A percentile compares a stretch with the other conserved stretches of the same genome.
Conservation (phyloP, 2,888 invertebrate genomes). For the Loripinus fragilis region DNA sequence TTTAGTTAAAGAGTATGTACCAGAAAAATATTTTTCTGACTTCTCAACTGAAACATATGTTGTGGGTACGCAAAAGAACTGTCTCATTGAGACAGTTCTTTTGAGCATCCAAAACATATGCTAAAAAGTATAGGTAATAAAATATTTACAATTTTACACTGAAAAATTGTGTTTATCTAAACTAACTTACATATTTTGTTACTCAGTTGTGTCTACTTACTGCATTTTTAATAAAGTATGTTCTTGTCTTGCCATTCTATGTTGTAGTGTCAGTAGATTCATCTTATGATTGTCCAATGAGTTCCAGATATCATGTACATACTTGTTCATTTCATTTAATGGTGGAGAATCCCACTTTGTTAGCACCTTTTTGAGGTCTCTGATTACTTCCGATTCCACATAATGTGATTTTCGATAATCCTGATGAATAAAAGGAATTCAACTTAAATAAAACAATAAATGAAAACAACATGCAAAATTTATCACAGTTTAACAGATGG, state of each 20-base stretch:
- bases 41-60: too few relatives aligned
- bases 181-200: too few relatives aligned
- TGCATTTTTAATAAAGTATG: constrained; percentile 67
- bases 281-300: constrained; percentile 71
- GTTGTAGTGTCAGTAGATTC: constrained; percentile 70
- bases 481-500: too few relatives aligned
- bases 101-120: not conserved
- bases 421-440: constrained; percentile 31
- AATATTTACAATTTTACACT: too few relatives aligned
- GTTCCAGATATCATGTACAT: constrained; percentile 71
- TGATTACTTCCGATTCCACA: constrained; percentile 70
- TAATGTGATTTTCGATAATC: constrained; percentile 61
- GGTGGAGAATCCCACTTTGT: constrained; percentile 76
- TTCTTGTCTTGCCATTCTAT: constrained; percentile 72
- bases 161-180: not conserved
- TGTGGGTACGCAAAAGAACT: too few relatives aligned
- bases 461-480: too few relatives aligned
- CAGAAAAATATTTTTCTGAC: too few relatives aligned
- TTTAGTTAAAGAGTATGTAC: too few relatives aligned
- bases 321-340: constrained; percentile 71
- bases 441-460: too few relatives aligned
- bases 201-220: constrained; percentile 55
- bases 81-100: too few relatives aligned
- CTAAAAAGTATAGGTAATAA: not conserved
- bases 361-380: constrained; percentile 64